These are phyloP conservation scores for Porites australiensis DNA, from an alignment of 64 coral and sea anemone species.

Conservation along the genomic window DNA sequence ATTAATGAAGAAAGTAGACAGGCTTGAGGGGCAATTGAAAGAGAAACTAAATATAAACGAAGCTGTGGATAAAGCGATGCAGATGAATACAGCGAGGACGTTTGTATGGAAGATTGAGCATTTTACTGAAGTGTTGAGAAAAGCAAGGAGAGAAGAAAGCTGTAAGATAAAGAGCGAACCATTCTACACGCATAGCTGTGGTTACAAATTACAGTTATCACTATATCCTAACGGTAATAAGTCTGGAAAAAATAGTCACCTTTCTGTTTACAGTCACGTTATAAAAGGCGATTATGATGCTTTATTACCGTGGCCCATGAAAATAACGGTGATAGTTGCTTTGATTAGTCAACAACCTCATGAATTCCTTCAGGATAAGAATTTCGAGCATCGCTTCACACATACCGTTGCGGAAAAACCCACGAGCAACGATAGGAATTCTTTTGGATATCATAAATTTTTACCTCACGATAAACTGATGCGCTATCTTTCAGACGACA, in stretches of 20 bases:
- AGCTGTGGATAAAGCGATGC: not conserved
- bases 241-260: not conserved
- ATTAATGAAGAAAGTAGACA: not conserved
- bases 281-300: conserved; percentile 3
- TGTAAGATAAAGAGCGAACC: not conserved
- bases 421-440: too few relatives aligned
- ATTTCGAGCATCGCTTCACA: too few relatives aligned
- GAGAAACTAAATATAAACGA: not conserved
- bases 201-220: not conserved
- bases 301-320: conserved; percentile 17
- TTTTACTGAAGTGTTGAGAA: not conserved
- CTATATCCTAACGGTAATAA: not conserved
- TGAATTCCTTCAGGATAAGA: too few relatives aligned
- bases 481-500: too few relatives aligned
- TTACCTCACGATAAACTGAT: too few relatives aligned
- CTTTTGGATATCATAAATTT: too few relatives aligned
- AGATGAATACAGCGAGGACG: not conserved
- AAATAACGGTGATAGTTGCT: too few relatives aligned
- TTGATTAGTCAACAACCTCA: too few relatives aligned
- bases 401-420: too few relatives aligned
- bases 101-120: not conserved
- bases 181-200: not conserved
- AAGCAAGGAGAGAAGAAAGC: not conserved
- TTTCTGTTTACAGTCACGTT: not conserved
- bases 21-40: not conserved